Base-by-base conservation (phyloP, 2,888 invertebrate species). In the Ceramica pisi region DNA sequence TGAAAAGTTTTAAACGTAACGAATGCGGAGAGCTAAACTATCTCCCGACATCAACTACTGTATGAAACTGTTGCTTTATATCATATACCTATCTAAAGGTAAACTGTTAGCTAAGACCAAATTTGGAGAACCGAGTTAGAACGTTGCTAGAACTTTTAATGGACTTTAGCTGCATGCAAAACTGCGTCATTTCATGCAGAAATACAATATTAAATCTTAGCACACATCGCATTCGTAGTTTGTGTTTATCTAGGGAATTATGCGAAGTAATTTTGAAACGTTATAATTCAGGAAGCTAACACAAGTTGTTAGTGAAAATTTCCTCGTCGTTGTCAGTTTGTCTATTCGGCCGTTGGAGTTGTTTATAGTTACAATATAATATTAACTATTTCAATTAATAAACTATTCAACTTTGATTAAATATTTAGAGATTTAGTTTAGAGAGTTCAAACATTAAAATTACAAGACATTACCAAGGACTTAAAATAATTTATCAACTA, bases 91-190 rank as follows among this genome's bases (percentile, higher is more conserved):
- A 78, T 70, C 60, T 69, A 59, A 82, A 86, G 82, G 82, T 77
- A 82, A 79, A 84, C 63, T 81, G 85, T 88, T 84, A 86, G 81
- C 81, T 85, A 87, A 88, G 87, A 87, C 86, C 86, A 86, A 85
- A 89, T 87, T 89, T 89, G 76, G 82, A 85, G 84, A 69, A 59
- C 68, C 67, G 85, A 91, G 88, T 89, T 90, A 90, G 90, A 91
- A 91, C 89, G 89, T 90, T 88, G 78, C 82, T 78, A 83, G 84
- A 94, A 94, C 92, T 94, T 94, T 93, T 93, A 93, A 94, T 94
- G 91, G 91, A 91, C 91, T 92, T 89, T 89, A 89, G 89, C 87
- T 90, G 87, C 86, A 88, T 88, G 88, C 90, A 89, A 89, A 92
- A 91, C 91, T 89, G 86, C 87, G 84, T 89, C 86, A 84, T 86